Base-by-base conservation (phyloP, 2,888 invertebrate species). In the Polia nebulosa region DNA sequence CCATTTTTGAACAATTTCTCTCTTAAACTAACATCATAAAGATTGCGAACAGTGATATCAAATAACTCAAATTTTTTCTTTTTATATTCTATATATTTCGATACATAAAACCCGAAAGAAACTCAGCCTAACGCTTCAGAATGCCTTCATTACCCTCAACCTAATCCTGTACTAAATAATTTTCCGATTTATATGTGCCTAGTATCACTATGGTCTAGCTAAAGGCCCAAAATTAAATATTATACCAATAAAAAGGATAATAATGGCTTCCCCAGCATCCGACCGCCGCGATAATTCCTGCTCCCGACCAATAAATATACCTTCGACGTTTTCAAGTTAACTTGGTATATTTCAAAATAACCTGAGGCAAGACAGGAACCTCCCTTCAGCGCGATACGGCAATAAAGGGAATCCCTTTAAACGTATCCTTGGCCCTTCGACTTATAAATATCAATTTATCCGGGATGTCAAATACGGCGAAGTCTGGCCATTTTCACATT, bases 401-500 rank as follows among this genome's bases (percentile, higher is more conserved):
- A 94, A 95, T 95, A 95, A 95, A 95, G 94, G 93, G 94, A 95
- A 95, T 95, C 95, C 94, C 92, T 93, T 92, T 93, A 93, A 94
- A 94, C 93, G 94, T 91, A 91, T 91, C 90, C 91, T 90, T 92
- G 94, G 93, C 94, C 95, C 94, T 93, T 89, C 86, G 86, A 89
- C 93, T 94, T 95, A 95, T 95, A 95, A 95, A 95, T 95, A 95
- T 95, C 95, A 95, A 95, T 95, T 95, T 95, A 94, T 95, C 94
- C 92, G 88, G 87, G 86, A 90, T 92, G 95, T 95, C 94, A 94
- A 94, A 95, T 92, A 90, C 91, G 92, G 88, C 89, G 89, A 90
- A 90, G 89, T 90, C 90, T 90, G 91, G 89, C 91, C 92, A 91
- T 94, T 95, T 93, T 93, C 91, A 89, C 90, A 89, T 92, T 92